phyloP scores from a whole-genome alignment of 2,888 invertebrate genomes.

The Cosmopolites sordidus region DNA sequence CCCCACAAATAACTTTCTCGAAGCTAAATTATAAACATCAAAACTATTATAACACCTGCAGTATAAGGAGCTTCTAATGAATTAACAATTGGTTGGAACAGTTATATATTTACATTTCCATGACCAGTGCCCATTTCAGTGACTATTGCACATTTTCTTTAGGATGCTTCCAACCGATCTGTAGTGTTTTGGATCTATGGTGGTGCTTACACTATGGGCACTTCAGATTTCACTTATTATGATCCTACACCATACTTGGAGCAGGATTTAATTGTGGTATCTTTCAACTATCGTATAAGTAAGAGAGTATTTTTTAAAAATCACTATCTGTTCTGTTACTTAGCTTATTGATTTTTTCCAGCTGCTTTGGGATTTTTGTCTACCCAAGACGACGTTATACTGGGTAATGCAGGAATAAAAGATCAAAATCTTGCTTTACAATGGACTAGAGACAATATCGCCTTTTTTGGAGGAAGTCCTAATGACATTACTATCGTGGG shows the following conservation, averaged over 20 bases:
- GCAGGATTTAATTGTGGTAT: conserved; percentile 37
- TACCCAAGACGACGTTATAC: conserved; percentile 13
- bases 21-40: too few relatives aligned
- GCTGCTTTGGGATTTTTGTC: conserved; percentile 19
- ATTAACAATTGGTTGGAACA: too few relatives aligned
- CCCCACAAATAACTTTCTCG: too few relatives aligned
- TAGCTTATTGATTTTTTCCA: background rate
- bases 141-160: too few relatives aligned
- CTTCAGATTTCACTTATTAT: conserved; percentile 43
- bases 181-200: conserved; percentile 44
- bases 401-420: conserved; percentile 18
- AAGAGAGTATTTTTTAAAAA: too few relatives aligned
- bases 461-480: conserved; percentile 17
- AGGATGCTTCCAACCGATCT: conserved; percentile 26
- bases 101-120: too few relatives aligned
- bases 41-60: too few relatives aligned
- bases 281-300: conserved; percentile 36
- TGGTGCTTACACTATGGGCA: conserved; percentile 38
- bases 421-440: conserved; percentile 15
- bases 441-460: conserved; percentile 16
- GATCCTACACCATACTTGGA: conserved; percentile 40
- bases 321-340: too few relatives aligned
- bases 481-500: conserved; percentile 16
- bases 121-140: too few relatives aligned
- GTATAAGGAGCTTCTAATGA: too few relatives aligned